Conservation (phyloP, 2,888 invertebrate species). For the Loripinus fragilis region DNA sequence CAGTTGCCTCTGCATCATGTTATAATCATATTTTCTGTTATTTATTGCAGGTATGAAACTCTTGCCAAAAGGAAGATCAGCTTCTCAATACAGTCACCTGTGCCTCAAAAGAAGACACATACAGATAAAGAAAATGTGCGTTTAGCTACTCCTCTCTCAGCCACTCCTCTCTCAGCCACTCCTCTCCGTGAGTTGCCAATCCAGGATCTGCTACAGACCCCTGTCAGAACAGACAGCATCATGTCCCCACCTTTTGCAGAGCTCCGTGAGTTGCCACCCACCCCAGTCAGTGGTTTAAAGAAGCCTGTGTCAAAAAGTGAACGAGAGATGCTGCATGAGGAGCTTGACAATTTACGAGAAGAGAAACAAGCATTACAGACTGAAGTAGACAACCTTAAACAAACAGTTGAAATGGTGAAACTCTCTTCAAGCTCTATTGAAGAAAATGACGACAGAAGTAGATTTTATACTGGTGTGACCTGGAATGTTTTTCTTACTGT, state of each 20-base stretch:
- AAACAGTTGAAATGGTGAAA: background rate
- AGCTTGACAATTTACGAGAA: conserved; percentile 20
- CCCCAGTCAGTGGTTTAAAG: background rate
- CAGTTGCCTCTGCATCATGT: too few species aligned
- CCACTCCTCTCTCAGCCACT: too few species aligned
- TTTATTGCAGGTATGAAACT: background rate
- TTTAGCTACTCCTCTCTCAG: background rate
- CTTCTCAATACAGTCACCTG: background rate
- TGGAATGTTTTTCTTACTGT: conserved; percentile 22
- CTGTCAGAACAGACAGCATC: too few species aligned
- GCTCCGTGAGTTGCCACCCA: background rate
- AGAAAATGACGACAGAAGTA: conserved; percentile 19
- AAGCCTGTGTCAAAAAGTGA: background rate
- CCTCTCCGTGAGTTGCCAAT: background rate
- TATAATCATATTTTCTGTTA: too few species aligned
- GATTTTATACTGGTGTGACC: conserved; percentile 24
- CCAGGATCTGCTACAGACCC: background rate
- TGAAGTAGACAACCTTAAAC: background rate
- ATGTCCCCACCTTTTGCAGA: too few species aligned
- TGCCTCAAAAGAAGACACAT: background rate
- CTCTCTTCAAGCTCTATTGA: background rate
- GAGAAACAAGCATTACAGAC: background rate
- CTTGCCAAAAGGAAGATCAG: background rate
- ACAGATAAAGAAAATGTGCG: background rate
- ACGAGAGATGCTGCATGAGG: background rate